A percentile compares a stretch with the other conserved stretches of the same genome.
These are phyloP conservation scores for Lithophane semibrunnea DNA, from an alignment of 2,888 invertebrate genomes.

Conservation along the genomic window DNA sequence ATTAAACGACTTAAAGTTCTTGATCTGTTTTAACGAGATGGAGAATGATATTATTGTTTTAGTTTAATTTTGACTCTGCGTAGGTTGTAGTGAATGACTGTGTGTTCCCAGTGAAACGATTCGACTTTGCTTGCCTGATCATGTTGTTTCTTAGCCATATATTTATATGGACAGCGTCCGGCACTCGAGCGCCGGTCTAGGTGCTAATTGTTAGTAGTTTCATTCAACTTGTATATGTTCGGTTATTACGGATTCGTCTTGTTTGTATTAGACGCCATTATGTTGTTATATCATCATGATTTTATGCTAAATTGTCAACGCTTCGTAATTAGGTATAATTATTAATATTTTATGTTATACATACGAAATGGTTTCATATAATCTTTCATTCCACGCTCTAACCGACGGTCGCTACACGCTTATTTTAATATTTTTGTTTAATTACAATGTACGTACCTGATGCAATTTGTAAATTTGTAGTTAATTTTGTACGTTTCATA, in stretches of 20 bases:
- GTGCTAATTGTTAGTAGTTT: conserved; percentile 84
- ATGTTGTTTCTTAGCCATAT: conserved; percentile 80
- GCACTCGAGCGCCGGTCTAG: conserved; percentile 76
- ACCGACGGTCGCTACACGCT: conserved; percentile 73
- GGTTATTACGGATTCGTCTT: conserved; percentile 53
- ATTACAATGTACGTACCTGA: conserved; percentile 85
- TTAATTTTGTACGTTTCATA: conserved; percentile 80
- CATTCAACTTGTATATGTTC: conserved; percentile 64
- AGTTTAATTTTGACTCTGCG: conserved; percentile 73
- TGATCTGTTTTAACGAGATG: conserved; percentile 73
- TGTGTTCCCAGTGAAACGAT: conserved; percentile 72
- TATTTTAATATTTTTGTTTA: conserved; percentile 77
- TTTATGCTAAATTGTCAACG: conserved; percentile 56
- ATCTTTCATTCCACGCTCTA: conserved; percentile 80
- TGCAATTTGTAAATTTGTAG: conserved; percentile 81
- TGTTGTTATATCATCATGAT: conserved; percentile 53
- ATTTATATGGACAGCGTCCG: conserved; percentile 70
- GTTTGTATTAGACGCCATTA: conserved; percentile 52
- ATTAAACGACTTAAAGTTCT: conserved; percentile 76
- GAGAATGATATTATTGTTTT: conserved; percentile 71
- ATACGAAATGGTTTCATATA: conserved; percentile 62
- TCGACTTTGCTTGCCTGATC: conserved; percentile 83
- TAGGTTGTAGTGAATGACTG: conserved; percentile 72
- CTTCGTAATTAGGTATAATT: conserved; percentile 59
- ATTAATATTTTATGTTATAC: conserved; percentile 51